Percentiles rank a stretch among this genome's conserved stretches.
phyloP scores from a whole-genome alignment of 2,113 vertebrate species.

The Lethenteron camtschaticum region DNA sequence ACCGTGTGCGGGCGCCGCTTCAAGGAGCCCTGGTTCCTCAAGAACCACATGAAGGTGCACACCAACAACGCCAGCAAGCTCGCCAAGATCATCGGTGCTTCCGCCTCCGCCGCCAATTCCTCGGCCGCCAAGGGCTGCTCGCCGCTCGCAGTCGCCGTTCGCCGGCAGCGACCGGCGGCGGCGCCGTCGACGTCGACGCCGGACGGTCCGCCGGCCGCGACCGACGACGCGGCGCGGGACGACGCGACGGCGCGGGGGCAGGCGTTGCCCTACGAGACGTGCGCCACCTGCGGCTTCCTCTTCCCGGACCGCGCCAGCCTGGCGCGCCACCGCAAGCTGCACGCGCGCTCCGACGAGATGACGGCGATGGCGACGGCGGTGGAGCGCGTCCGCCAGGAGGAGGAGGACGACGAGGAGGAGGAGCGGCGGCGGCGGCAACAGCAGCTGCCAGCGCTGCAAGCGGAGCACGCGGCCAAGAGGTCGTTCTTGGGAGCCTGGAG shows the following conservation, averaged over 20 bases:
- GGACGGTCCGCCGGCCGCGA: constrained; percentile 1
- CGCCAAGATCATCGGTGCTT: background rate
- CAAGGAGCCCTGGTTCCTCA: constrained; percentile 81
- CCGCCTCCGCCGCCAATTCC: background rate
- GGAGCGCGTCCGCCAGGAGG: background rate
- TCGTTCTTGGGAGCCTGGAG: constrained; percentile 41
- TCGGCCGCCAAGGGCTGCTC: background rate
- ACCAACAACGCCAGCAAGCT: constrained; percentile 31
- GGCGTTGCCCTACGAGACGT: background rate
- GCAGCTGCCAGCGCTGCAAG: too few relatives aligned
- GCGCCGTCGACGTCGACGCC: background rate
- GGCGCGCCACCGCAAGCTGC: background rate
- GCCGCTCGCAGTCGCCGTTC: background rate
- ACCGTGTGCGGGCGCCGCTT: constrained; percentile 70
- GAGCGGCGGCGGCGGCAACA: too few relatives aligned
- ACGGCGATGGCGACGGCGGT: background rate
- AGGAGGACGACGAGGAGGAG: too few relatives aligned
- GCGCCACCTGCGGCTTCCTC: background rate
- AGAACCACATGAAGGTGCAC: constrained; percentile 89
- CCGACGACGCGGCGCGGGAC: background rate
- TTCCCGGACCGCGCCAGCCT: background rate
- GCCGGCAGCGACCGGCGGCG: background rate
- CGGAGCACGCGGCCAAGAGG: constrained; percentile 11
- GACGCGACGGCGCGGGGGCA: background rate
- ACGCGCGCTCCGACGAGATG: background rate